phyloP scores from a whole-genome alignment of 2,888 invertebrate genomes.

The Pegoplata infirma region DNA sequence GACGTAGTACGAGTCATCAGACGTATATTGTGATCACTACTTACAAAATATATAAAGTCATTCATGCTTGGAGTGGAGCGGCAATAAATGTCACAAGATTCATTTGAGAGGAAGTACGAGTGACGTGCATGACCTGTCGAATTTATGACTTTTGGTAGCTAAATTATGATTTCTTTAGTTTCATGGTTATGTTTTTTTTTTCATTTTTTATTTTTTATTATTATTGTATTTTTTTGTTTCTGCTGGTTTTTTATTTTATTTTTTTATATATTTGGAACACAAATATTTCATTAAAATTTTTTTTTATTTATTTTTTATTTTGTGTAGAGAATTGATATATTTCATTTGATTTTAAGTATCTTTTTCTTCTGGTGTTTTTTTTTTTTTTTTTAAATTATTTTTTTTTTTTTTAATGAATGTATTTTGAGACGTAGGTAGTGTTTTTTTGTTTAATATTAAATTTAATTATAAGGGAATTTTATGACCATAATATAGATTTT shows the following conservation, averaged over 20 bases:
- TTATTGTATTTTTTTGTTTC: conserved; percentile 12
- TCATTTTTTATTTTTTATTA: conserved; percentile 23
- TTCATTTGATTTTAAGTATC: conserved; percentile 23
- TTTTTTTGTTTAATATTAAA: too few species aligned
- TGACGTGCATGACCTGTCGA: conserved; percentile 74
- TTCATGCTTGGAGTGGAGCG: conserved; percentile 67
- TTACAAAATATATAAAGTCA: conserved; percentile 30
- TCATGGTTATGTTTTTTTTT: conserved; percentile 11
- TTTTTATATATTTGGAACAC: background rate
- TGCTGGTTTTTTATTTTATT: conserved; percentile 1
- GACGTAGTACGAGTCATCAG: background rate
- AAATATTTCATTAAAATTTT: conserved; percentile 30
- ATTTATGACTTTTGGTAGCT: conserved; percentile 68
- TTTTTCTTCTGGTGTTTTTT: conserved; percentile 3
- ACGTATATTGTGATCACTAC: background rate
- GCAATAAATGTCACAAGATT: conserved; percentile 76
- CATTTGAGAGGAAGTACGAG: conserved; percentile 76
- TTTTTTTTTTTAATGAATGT: too few species aligned
- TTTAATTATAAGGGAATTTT: too few species aligned
- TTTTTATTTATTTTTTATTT: too few species aligned
- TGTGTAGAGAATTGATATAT: conserved; percentile 11
- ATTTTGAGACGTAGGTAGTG: too few species aligned
- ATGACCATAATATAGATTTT: too few species aligned
- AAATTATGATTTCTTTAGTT: conserved; percentile 44
- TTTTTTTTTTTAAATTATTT: too few species aligned